These are phyloP conservation scores for Tridacna gigas DNA, from an alignment of 2,888 invertebrate species.

Conservation along the genomic window DNA sequence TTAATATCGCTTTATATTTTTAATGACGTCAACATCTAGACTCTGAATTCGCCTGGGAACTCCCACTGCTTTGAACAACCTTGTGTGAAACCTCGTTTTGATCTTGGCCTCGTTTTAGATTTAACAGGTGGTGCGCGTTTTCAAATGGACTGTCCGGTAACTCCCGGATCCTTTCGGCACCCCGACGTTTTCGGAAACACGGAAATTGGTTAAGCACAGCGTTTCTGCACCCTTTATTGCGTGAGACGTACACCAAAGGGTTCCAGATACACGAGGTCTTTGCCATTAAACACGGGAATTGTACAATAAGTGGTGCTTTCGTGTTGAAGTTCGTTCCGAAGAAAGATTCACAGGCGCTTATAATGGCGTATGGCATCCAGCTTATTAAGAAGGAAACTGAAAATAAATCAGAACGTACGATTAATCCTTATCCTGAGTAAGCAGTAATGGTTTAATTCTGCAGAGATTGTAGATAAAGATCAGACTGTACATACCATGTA, in stretches of 20 bases:
- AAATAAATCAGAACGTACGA: not conserved
- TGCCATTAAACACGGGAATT: slow-evolving; percentile 47
- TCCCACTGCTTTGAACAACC: not conserved
- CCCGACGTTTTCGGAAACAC: not conserved
- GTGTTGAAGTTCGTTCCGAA: slow-evolving; percentile 39
- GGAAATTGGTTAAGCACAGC: slow-evolving; percentile 11
- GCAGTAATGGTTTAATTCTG: too few relatives aligned
- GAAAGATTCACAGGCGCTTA: slow-evolving; percentile 37
- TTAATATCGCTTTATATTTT: too few relatives aligned
- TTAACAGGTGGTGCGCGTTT: not conserved
- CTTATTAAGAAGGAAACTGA: slow-evolving; percentile 47
- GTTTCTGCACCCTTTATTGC: slow-evolving; percentile 34
- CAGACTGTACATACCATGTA: too few relatives aligned
- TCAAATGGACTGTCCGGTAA: not conserved
- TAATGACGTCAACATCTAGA: too few relatives aligned
- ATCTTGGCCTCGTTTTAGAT: not conserved
- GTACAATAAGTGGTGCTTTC: slow-evolving; percentile 41
- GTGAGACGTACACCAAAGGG: slow-evolving; percentile 42
- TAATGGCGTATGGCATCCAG: slow-evolving; percentile 56
- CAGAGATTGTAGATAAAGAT: too few relatives aligned
- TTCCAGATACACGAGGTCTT: slow-evolving; percentile 50
- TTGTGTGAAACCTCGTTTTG: slow-evolving; percentile 20
- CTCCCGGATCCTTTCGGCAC: not conserved
- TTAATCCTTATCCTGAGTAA: too few relatives aligned
- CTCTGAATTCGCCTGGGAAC: not conserved